phyloP scores from a whole-genome alignment of 23 tunicate genomes.

The Halocynthia roretzi region DNA sequence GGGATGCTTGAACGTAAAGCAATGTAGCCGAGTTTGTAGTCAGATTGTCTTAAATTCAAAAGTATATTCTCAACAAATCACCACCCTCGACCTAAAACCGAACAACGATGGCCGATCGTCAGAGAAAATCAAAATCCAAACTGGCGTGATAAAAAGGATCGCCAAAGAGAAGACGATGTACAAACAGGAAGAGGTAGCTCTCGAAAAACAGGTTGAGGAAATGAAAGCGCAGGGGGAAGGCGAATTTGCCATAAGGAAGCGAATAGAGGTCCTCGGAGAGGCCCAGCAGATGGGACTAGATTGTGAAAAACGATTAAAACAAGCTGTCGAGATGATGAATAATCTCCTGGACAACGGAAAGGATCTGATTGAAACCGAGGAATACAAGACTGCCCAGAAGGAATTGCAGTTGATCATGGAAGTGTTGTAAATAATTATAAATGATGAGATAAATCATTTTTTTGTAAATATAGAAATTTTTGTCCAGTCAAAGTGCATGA shows the following conservation, averaged over 20 bases:
- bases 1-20: too few species aligned
- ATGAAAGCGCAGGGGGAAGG: conserved; percentile 61
- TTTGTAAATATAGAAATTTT: background rate
- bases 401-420: conserved; percentile 33
- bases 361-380: conserved; percentile 45
- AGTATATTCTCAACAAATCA: too few species aligned
- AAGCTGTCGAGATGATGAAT: conserved; percentile 41
- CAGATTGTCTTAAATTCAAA: too few species aligned
- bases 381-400: conserved; percentile 47
- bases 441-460: too few species aligned
- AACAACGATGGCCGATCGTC: conserved; percentile 49
- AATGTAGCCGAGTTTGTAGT: too few species aligned
- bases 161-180: conserved; percentile 74
- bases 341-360: conserved; percentile 41
- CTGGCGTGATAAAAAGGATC: conserved; percentile 85
- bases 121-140: conserved; percentile 80
- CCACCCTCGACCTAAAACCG: too few species aligned
- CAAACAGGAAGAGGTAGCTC: conserved; percentile 43
- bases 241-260: conserved; percentile 71
- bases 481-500: conserved; percentile 10
- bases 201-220: conserved; percentile 44
- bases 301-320: conserved; percentile 63
- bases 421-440: background rate
- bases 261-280: conserved; percentile 59
- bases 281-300: conserved; percentile 77